Evolutionary conservation across 1,140 invertebrate species (phyloP), one percentile per base, ranked within the genome.

Genomic region (Tenebrio molitor): DNA sequence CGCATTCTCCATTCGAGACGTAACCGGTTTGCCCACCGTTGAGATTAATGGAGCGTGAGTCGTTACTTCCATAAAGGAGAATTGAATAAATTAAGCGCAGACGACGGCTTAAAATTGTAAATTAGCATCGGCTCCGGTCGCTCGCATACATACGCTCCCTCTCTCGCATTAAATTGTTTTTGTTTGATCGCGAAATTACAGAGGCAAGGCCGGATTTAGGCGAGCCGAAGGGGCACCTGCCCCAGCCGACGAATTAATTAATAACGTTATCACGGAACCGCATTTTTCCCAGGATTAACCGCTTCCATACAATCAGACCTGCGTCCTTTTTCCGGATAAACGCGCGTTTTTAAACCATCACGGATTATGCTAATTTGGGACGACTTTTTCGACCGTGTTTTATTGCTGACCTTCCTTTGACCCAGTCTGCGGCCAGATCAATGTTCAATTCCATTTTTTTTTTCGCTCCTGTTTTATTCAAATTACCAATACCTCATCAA

Each of bases 1-100:
- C 44, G 44, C 15, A 50, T 50, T 50, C 19, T 21, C n/a, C 44
- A 29, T 29, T 3, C 25, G 25, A 29, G 25, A 29, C 44, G 39
- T 21, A 62, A 62, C 50, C 58, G 29, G 23, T 64, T 62, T 64
- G 58, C 58, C 29, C 58, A 64, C 25, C 25, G 50, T 62, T 15
- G 15, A 64, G 58, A 64, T 64, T 64, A 64, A 64, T 64, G 58
- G 58, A 64, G 58, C 58, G 58, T 16, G 25, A 64, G 25, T 33
- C 23, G 58, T 36, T 64, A 17, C 58, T 64, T 64, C 58, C 58
- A 36, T 36, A 62, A 62, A 62, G 58, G 58, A 64, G 58, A 64
- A 64, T 64, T 36, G 58, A 64, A 64, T 64, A 64, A 64, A 64
- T 64, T 64, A 64, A 64, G 29, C 58, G 34, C 58, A 64, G 58